Evolutionary conservation across 2,888 invertebrate species (phyloP).

Genomic region (Philereme transversata): DNA sequence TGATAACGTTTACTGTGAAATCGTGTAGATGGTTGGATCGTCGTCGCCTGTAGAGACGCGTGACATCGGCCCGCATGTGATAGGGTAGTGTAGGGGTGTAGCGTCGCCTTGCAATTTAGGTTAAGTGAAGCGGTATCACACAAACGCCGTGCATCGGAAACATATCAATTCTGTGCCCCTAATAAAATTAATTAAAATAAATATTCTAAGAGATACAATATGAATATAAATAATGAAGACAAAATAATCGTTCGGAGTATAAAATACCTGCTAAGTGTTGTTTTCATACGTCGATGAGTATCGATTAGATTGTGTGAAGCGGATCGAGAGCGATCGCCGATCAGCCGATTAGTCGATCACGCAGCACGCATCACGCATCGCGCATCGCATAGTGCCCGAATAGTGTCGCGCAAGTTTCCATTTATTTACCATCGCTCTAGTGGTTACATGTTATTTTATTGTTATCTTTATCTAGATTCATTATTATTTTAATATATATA

Average conservation of each 20-base stretch:
- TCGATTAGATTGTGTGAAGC: slow-evolving; percentile 65
- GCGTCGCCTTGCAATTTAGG: slow-evolving; percentile 82
- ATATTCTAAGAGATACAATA: slow-evolving; percentile 82
- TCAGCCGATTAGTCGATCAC: no score
- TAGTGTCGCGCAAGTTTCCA: slow-evolving; percentile 72
- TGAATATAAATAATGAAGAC: slow-evolving; percentile 76
- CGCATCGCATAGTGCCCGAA: slow-evolving; percentile 67
- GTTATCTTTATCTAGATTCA: slow-evolving; percentile 63
- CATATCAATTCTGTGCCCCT: slow-evolving; percentile 92
- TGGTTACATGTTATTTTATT: slow-evolving; percentile 65
- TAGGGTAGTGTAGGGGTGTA: slow-evolving; percentile 80
- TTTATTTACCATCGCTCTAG: slow-evolving; percentile 65
- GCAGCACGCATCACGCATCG: slow-evolving; percentile 8
- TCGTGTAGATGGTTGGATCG: slow-evolving; percentile 68
- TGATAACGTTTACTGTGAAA: slow-evolving; percentile 72
- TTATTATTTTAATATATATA: slow-evolving; percentile 42
- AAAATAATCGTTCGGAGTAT: slow-evolving; percentile 80
- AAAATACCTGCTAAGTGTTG: slow-evolving; percentile 80
- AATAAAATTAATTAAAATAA: slow-evolving; percentile 83
- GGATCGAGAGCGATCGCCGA: slow-evolving; percentile 32
- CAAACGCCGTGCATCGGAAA: slow-evolving; percentile 89
- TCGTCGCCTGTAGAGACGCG: slow-evolving; percentile 60
- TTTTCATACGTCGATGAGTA: slow-evolving; percentile 71
- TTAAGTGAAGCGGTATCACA: slow-evolving; percentile 84
- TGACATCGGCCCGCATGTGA: slow-evolving; percentile 82